Evolutionary conservation across 2,797 vertebrate genomes (phyloP), one percentile per base, ranked within the genome.

Genomic region (Botia kubotai): DNA sequence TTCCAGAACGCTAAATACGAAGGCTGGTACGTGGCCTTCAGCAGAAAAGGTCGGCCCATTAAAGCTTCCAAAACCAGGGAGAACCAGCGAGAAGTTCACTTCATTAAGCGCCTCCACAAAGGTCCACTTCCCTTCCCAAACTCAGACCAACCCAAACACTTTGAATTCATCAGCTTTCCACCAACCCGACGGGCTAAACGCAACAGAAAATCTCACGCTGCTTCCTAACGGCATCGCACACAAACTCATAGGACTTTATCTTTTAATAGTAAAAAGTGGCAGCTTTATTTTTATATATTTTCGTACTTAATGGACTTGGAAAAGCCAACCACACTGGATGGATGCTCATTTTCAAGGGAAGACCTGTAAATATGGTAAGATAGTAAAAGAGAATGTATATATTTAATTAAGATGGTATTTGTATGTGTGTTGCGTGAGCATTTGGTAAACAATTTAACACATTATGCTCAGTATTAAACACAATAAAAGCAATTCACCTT

Each of bases 21-120:
- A 76, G 95, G 95, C 85, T 97, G 96, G 96, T 97, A 94, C 89
- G 93, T 97, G 93, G 96, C 95, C 75, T 97, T 97, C 90, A 96
- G 93, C 16, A 89, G 96, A 85, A 93, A 95, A 82, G 96, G 96
- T 26, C 92, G 95, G 74, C 95, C 96, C 23, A 94, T 96, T 75
- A 93, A 93, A 84, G 96, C 96, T 19, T 95, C 96, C 81, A 93
- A 92, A 84, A 97, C 96, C 73, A 92, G 94, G 83, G 92, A 96
- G 92, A 96, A 96, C 93, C 96, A 97, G 88, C 92, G 96, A 0
- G 96, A 97, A 79, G 96, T 96, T 0, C 96, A 97, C 84, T 97
- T 97, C 93, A 97, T 97, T 94, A 97, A 97, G 85, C 94, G 96
- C 72, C 95, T 97, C 0, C 94, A 95, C 91, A 95, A 95, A 4